phyloP scores from a whole-genome alignment of 2,888 invertebrate species.

The Coecobrya sp. region DNA sequence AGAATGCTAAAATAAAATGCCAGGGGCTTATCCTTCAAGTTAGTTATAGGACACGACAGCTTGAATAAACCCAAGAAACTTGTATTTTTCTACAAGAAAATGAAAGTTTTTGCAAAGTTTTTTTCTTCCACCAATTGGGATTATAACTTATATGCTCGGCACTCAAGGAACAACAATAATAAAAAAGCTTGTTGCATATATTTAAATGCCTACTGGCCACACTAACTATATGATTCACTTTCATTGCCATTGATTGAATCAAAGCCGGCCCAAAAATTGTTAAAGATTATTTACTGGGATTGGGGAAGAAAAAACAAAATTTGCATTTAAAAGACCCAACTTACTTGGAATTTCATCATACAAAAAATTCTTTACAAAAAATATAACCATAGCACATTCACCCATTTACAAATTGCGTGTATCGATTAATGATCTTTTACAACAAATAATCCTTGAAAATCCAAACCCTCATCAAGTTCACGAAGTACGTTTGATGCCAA shows the following conservation, averaged over 20 bases:
- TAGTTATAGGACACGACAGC: not conserved
- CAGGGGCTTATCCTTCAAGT: slow-evolving; percentile 52
- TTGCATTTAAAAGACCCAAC: not conserved
- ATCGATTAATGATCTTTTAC: no score
- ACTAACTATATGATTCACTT: slow-evolving; percentile 47
- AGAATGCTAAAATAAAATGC: slow-evolving; percentile 25
- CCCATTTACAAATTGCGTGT: not conserved
- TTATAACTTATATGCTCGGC: no score
- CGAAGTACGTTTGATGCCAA: no score
- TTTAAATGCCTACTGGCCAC: slow-evolving; percentile 24
- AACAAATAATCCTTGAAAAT: no score
- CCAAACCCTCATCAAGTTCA: no score
- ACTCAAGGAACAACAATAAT: not conserved
- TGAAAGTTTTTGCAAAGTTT: slow-evolving; percentile 59
- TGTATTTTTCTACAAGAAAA: slow-evolving; percentile 66
- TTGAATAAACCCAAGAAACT: slow-evolving; percentile 25
- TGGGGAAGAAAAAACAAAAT: not conserved
- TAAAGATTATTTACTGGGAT: slow-evolving; percentile 25
- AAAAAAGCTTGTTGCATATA: no score
- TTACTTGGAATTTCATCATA: not conserved
- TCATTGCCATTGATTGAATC: slow-evolving; percentile 31
- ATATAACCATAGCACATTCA: not conserved
- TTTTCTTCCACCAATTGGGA: not conserved
- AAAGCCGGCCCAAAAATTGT: not conserved
- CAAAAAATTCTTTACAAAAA: not conserved